phyloP scores from a whole-genome alignment of 2,113 vertebrate genomes.

The Procavia capensis region DNA sequence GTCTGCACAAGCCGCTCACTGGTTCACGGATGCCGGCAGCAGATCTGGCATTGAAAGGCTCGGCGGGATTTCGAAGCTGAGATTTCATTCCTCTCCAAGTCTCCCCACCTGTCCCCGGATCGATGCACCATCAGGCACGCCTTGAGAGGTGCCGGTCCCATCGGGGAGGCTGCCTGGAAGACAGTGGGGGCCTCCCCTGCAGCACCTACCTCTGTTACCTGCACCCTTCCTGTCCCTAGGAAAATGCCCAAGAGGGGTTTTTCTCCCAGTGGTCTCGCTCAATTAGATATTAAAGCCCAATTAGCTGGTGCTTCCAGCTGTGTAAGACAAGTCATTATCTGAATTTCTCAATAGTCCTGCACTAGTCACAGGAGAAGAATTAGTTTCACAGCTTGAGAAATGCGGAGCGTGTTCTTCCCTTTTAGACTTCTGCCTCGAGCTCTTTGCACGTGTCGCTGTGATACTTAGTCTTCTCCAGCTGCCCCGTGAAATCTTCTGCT shows the following conservation, averaged over 20 bases:
- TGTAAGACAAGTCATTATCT: conserved; percentile 41
- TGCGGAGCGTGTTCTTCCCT: no score
- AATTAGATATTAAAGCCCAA: conserved; percentile 47
- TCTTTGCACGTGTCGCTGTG: no score
- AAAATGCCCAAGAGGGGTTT: conserved; percentile 37
- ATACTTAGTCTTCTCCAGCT: no score
- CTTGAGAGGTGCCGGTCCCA: no score
- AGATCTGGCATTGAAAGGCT: background rate
- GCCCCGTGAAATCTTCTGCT: no score
- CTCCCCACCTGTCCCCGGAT: conserved; percentile 79
- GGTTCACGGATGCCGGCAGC: no score
- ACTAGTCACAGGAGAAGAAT: background rate
- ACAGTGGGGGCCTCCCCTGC: conserved; percentile 59
- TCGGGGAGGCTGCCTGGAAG: no score
- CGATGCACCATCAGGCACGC: conserved; percentile 80
- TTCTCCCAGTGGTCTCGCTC: conserved; percentile 44
- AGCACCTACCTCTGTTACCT: conserved; percentile 75
- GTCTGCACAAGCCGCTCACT: no score
- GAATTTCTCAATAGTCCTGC: conserved; percentile 44
- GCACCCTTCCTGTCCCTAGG: conserved; percentile 71
- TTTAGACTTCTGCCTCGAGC: no score
- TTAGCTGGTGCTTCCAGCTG: conserved; percentile 53
- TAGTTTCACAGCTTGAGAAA: no score
- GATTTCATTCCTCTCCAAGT: conserved; percentile 78
- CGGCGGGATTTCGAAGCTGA: conserved; percentile 10